Evolutionary conservation across 2,888 invertebrate genomes (phyloP).

Genomic region (Drosophila recens): DNA sequence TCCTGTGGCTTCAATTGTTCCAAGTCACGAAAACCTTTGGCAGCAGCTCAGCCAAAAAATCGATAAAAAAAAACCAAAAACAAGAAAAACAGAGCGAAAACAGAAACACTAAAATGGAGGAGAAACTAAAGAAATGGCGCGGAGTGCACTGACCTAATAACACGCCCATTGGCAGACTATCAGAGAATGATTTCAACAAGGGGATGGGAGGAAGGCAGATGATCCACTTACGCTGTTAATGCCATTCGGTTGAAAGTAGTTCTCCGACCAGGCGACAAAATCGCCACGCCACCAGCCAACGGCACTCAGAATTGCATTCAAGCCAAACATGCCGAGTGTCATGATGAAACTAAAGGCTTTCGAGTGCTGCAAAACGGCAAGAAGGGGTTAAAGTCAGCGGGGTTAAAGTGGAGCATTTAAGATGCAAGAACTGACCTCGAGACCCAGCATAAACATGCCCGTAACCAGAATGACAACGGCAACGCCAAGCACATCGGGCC

Average conservation of each 20-base stretch:
- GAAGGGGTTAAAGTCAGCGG: neutral
- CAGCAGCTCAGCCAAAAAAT: constrained; percentile 55
- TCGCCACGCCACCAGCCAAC: constrained; percentile 84
- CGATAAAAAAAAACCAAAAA: constrained; percentile 45
- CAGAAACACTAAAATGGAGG: constrained; percentile 9
- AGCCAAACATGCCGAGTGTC: constrained; percentile 84
- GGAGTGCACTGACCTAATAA: constrained; percentile 78
- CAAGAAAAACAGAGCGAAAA: constrained; percentile 39
- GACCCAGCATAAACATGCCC: constrained; percentile 87
- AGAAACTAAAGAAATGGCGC: constrained; percentile 33
- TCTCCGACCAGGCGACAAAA: constrained; percentile 82
- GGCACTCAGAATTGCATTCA: constrained; percentile 83
- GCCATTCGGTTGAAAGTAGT: constrained; percentile 83
- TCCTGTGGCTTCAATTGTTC: constrained; percentile 70
- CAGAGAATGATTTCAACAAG: constrained; percentile 6
- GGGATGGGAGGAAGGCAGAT: neutral
- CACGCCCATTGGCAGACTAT: constrained; percentile 38
- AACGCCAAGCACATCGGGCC: constrained; percentile 87
- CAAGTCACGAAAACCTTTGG: constrained; percentile 65
- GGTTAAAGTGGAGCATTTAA: constrained; percentile 7
- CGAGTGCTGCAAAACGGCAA: constrained; percentile 79
- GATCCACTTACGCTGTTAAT: constrained; percentile 82
- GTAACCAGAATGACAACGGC: constrained; percentile 86
- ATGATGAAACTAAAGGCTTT: constrained; percentile 84
- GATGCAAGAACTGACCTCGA: constrained; percentile 85